These are phyloP conservation scores for Dryobotodes eremita DNA, from an alignment of 2,888 invertebrate genomes.

Conservation along the genomic window DNA sequence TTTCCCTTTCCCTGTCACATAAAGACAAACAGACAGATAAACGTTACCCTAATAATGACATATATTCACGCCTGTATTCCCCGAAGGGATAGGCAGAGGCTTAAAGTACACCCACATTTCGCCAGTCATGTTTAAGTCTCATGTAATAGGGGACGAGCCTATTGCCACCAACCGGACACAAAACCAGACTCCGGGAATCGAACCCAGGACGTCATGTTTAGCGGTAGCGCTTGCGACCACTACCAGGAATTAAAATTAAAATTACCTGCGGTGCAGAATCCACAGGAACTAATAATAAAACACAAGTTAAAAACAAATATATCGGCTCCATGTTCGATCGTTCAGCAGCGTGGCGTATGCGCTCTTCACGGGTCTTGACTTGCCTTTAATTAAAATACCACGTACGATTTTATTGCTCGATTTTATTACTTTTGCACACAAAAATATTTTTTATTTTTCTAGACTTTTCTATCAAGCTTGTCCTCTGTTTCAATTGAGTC, in stretches of 20 bases:
- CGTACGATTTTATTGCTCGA: slow-evolving; percentile 36
- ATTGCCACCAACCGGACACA: background rate
- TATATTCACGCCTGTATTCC: background rate
- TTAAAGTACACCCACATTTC: background rate
- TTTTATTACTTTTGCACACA: slow-evolving; percentile 51
- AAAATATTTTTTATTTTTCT: slow-evolving; percentile 4
- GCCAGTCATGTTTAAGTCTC: background rate
- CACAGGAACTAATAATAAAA: slow-evolving; percentile 66
- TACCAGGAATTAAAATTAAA: background rate
- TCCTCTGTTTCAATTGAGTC: background rate
- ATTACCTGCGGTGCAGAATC: slow-evolving; percentile 76
- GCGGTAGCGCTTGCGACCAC: background rate
- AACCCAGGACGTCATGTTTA: background rate
- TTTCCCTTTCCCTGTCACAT: too few relatives aligned
- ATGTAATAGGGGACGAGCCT: background rate
- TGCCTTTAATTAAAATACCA: slow-evolving; percentile 62
- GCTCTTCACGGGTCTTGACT: slow-evolving; percentile 53
- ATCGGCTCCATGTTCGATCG: slow-evolving; percentile 55
- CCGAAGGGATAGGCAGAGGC: background rate
- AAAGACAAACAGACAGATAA: background rate
- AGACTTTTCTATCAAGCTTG: background rate
- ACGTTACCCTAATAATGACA: background rate
- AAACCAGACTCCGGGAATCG: background rate
- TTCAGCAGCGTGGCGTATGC: slow-evolving; percentile 28
- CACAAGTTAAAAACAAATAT: slow-evolving; percentile 70